Evolutionary conservation across 2,797 vertebrate genomes (phyloP), one percentile per base, ranked within the genome.

Genomic region (Poeciliopsis presidionis): DNA sequence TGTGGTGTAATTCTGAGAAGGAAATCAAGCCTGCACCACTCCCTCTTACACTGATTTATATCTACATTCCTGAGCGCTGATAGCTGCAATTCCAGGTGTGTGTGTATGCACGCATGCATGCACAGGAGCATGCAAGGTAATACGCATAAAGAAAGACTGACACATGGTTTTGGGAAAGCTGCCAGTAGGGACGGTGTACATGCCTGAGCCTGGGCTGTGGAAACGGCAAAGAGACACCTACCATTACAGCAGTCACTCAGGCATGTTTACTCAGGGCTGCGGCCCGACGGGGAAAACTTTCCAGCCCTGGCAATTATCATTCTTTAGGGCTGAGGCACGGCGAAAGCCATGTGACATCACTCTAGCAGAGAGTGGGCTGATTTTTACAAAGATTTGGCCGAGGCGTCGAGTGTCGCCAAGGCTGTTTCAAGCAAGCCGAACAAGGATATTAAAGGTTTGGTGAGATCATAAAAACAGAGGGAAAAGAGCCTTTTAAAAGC

Each of bases 181-280:
- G 95, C 94, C 94, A 95, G 88, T 5, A 69, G 85, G 87, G 86
- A 91, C 93, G 89, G 91, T 93, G 92, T 93, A 89, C 91, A 91
- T 93, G 91, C 91, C 92, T 90, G 90, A 90, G 92, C 93, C 90
- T 91, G 90, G 91, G 88, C 85, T 93, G 90, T 92, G 92, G 94
- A 94, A 84, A 95, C 88, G 79, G 90, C 90, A 90, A 84, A 91
- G 76, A 93, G 85, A 90, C 92, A 86, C 91, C 94, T 92, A 94
- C 93, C 92, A 94, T 96, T 94, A 95, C 93, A 90, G 91, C 90
- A 94, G 94, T 92, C 94, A 93, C 91, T 91, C 86, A 93, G 91
- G 93, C 94, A 94, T 94, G 94, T 96, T 96, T 95, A 95, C 93
- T 91, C 93, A 94, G 91, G 94, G 94, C 93, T 91, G 95, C 82